Percentiles rank a stretch among this genome's conserved stretches.
Evolutionary conservation across 1,140 invertebrate genomes (phyloP).

Genomic region (Heliothis virescens): DNA sequence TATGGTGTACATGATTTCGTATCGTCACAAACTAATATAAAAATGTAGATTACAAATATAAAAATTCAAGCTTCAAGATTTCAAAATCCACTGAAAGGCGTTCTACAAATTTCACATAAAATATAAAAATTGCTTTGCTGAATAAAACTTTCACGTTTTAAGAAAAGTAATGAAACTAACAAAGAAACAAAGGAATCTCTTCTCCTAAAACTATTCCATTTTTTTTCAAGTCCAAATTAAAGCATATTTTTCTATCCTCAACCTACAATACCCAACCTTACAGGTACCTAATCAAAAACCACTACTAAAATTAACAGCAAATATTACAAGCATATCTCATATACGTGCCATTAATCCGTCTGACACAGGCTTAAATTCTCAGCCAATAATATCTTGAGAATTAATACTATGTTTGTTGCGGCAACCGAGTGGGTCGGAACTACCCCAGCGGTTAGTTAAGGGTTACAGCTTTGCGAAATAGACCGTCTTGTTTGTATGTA

Average conservation of each 20-base stretch:
- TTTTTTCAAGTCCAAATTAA: too few relatives aligned
- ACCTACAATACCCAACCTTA: not conserved
- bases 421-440: slow-evolving; percentile 63
- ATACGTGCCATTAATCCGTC: slow-evolving; percentile 74
- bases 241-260: not conserved
- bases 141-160: too few relatives aligned
- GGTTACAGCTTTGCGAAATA: slow-evolving; percentile 55
- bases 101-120: too few relatives aligned
- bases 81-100: too few relatives aligned
- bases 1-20: too few relatives aligned
- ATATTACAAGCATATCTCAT: slow-evolving; percentile 60
- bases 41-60: too few relatives aligned
- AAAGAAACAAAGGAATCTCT: too few relatives aligned
- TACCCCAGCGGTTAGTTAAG: slow-evolving; percentile 61
- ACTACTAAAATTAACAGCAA: slow-evolving; percentile 16
- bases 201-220: too few relatives aligned
- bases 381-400: slow-evolving; percentile 70
- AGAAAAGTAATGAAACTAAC: too few relatives aligned
- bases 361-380: slow-evolving; percentile 66
- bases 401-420: slow-evolving; percentile 69
- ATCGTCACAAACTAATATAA: too few relatives aligned
- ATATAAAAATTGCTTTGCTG: too few relatives aligned
- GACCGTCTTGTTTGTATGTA: slow-evolving; percentile 22
- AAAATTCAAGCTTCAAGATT: too few relatives aligned
- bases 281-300: not conserved